Evolutionary conservation across 2,113 vertebrate genomes (phyloP).

Genomic region (Python bivittatus): DNA sequence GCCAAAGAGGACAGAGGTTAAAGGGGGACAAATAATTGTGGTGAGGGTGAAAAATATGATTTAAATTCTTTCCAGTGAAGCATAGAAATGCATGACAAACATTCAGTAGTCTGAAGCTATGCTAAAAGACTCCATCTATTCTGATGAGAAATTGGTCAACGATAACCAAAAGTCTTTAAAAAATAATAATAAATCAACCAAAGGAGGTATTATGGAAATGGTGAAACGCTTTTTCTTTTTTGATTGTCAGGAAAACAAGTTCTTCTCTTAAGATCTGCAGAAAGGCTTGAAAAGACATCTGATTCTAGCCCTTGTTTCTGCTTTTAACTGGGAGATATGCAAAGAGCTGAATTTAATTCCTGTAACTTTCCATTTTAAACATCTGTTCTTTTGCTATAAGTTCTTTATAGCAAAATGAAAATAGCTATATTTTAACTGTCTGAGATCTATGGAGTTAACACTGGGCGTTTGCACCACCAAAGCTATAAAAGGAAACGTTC

Average conservation of each 20-base stretch:
- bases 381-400: not conserved
- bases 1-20: not conserved
- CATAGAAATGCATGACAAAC: not conserved
- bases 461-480: not conserved
- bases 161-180: not conserved
- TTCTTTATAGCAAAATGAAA: not conserved
- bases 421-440: not conserved
- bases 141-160: not conserved
- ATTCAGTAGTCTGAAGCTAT: not conserved
- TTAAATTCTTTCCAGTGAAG: not conserved
- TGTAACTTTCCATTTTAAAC: not conserved
- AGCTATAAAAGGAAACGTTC: not conserved
- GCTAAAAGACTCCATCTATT: not conserved
- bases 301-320: not conserved
- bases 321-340: not conserved
- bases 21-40: not conserved
- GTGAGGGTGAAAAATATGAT: not conserved
- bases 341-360: not conserved
- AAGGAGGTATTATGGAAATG: not conserved
- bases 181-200: not conserved
- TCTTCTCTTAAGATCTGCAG: not conserved
- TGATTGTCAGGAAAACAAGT: not conserved
- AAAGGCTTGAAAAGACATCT: not conserved
- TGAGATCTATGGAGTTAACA: not conserved
- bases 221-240: not conserved